These are phyloP conservation scores for Anabas testudineus DNA, from an alignment of 2,797 vertebrate species.

Conservation along the genomic window DNA sequence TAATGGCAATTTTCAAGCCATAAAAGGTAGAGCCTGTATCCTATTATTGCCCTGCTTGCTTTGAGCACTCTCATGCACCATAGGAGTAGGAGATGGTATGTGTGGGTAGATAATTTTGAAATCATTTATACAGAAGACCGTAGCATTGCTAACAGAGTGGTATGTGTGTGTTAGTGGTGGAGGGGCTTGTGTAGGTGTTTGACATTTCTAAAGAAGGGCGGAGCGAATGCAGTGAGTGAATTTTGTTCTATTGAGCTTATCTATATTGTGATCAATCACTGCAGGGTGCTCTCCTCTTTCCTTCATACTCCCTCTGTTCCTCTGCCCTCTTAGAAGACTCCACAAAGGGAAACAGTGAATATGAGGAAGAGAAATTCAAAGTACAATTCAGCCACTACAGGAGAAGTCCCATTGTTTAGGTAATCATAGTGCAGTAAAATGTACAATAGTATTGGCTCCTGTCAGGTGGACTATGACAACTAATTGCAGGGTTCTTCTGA, in stretches of 20 bases:
- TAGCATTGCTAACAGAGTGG: conserved; percentile 36
- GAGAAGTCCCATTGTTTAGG: conserved; percentile 4
- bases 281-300: conserved; percentile 27
- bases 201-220: conserved; percentile 68
- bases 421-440: not conserved
- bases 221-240: conserved; percentile 50
- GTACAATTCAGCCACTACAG: conserved; percentile 3
- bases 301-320: conserved; percentile 13
- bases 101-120: conserved; percentile 69
- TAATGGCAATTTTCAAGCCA: conserved; percentile 59
- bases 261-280: conserved; percentile 48
- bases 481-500: not conserved
- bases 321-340: conserved; percentile 32
- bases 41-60: conserved; percentile 48
- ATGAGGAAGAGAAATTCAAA: conserved; percentile 21
- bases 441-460: not conserved
- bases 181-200: conserved; percentile 58
- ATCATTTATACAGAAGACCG: conserved; percentile 48
- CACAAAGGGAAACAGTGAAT: conserved; percentile 21
- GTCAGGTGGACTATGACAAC: not conserved
- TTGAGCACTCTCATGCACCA: conserved; percentile 39
- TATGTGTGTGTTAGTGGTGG: conserved; percentile 22
- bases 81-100: conserved; percentile 45
- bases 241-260: conserved; percentile 47
- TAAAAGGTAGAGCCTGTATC: conserved; percentile 53